Evolutionary conservation across 2,113 vertebrate genomes (phyloP).

Genomic region (Actenoides hombroni): DNA sequence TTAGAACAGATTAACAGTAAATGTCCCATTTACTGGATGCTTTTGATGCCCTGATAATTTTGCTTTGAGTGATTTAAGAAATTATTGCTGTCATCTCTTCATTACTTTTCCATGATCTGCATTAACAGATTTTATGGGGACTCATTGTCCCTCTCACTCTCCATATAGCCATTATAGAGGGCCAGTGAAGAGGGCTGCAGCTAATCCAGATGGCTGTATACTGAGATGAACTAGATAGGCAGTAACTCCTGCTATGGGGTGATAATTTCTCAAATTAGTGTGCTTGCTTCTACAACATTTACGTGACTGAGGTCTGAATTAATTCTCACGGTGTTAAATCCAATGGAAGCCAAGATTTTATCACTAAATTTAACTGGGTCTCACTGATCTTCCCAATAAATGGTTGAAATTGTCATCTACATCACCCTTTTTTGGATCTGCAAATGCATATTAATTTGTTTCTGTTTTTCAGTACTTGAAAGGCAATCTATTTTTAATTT

Average conservation of each 20-base stretch:
- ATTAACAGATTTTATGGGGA: not conserved
- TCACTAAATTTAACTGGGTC: not conserved
- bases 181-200: not conserved
- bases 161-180: not conserved
- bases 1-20: conserved; percentile 4
- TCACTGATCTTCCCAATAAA: not conserved
- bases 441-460: conserved; percentile 3
- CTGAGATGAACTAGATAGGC: not conserved
- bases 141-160: not conserved
- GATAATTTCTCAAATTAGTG: not conserved
- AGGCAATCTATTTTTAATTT: conserved; percentile 33
- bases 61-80: not conserved
- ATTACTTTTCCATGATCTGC: not conserved
- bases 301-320: not conserved
- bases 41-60: not conserved
- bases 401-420: not conserved
- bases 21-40: not conserved
- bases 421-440: not conserved
- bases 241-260: not conserved
- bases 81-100: not conserved
- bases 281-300: not conserved
- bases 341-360: not conserved
- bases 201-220: not conserved
- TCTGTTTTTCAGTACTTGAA: conserved; percentile 7
- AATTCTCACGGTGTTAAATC: not conserved